phyloP scores from a whole-genome alignment of 1,140 invertebrate species.

The Dolichoris vasculosae region DNA sequence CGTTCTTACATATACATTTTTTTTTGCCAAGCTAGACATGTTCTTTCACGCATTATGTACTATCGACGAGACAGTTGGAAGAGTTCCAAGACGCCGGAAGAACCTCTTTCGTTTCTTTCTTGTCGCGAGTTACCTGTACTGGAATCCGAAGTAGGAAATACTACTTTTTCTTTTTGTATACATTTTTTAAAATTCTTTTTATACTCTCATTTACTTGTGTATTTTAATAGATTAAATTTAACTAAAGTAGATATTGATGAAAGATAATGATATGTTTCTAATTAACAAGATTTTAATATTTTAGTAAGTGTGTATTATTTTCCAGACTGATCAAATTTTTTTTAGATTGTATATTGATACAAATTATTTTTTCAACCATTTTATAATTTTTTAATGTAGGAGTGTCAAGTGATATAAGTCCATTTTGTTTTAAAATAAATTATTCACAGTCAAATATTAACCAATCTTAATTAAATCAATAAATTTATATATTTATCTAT shows the following conservation, averaged over 20 bases:
- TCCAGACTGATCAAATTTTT: neutral
- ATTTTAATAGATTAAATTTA: neutral
- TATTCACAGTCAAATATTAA: neutral
- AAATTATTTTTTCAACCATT: neutral
- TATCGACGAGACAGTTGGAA: slow-evolving; percentile 47
- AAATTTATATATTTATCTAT: neutral
- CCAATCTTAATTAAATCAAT: neutral
- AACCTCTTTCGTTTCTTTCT: neutral
- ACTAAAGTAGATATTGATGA: neutral
- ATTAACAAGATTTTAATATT: neutral
- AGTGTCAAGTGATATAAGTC: neutral
- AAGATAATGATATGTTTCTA: neutral
- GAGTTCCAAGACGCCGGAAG: slow-evolving; percentile 45
- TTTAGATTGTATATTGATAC: neutral
- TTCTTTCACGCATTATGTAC: slow-evolving; percentile 32
- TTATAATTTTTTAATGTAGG: neutral
- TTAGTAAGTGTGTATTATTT: neutral
- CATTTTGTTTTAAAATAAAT: neutral
- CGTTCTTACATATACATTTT: slow-evolving; percentile 12
- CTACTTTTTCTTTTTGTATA: neutral
- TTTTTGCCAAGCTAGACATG: slow-evolving; percentile 16
- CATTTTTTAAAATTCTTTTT: slow-evolving; percentile 4
- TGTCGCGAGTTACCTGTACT: neutral
- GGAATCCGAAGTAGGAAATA: neutral
- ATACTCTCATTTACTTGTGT: slow-evolving; percentile 4